A percentile compares a stretch with the other conserved stretches of the same genome.
These are phyloP conservation scores for Orius insidiosus DNA, from an alignment of 1,140 invertebrate genomes.

Conservation along the genomic window DNA sequence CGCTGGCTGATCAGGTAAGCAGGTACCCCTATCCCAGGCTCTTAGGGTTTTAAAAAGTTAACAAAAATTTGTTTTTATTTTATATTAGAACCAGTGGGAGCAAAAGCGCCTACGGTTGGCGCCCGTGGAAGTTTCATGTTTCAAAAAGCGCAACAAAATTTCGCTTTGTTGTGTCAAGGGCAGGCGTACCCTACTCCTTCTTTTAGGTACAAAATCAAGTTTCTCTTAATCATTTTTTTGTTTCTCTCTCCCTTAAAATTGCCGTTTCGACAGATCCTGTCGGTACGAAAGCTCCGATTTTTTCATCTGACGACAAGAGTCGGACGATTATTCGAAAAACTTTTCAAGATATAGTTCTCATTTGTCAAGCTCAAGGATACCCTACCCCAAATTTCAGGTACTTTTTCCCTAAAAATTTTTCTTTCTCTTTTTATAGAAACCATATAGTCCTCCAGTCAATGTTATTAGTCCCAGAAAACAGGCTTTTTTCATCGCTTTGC, in stretches of 20 bases:
- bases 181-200: constrained; percentile 25
- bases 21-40: constrained; percentile 1
- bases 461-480: no score
- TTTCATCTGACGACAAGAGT: constrained; percentile 45
- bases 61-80: constrained; percentile 17
- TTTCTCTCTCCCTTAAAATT: constrained; percentile 41
- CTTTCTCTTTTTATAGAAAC: no score
- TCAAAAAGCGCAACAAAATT: constrained; percentile 21
- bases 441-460: no score
- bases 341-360: constrained; percentile 26
- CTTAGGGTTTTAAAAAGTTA: constrained; percentile 27
- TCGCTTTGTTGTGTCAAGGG: constrained; percentile 14
- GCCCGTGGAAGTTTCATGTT: constrained; percentile 25
- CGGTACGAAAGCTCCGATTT: constrained; percentile 44
- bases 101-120: constrained; percentile 35
- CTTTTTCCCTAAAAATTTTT: constrained; percentile 12
- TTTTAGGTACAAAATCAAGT: constrained; percentile 27
- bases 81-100: constrained; percentile 35
- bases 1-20: neutral
- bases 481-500: no score
- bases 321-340: constrained; percentile 15
- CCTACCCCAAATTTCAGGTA: constrained; percentile 32
- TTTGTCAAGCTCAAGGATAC: constrained; percentile 48
- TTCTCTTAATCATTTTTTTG: constrained; percentile 40
- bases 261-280: constrained; percentile 35